A percentile compares a stretch with the other conserved stretches of the same genome.
These are phyloP conservation scores for Luperina testacea DNA, from an alignment of 2,888 invertebrate species.

Conservation along the genomic window DNA sequence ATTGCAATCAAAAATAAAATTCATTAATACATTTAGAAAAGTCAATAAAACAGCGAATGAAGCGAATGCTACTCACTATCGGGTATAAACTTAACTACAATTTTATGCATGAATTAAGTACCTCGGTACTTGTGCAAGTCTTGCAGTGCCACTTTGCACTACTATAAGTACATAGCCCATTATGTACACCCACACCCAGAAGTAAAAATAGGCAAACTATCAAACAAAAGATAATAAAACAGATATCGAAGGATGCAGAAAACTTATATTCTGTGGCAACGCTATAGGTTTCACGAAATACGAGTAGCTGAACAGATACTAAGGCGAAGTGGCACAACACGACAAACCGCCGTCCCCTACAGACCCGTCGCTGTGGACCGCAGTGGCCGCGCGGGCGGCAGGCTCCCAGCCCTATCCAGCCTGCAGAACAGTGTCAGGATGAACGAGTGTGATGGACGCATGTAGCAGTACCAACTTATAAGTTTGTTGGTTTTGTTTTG, in stretches of 20 bases:
- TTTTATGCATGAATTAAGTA: neutral
- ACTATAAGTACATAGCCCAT: neutral
- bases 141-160: neutral
- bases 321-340: neutral
- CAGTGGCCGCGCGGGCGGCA: neutral
- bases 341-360: neutral
- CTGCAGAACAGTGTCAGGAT: no score
- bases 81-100: neutral
- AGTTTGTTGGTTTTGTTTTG: no score
- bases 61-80: neutral
- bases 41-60: no score
- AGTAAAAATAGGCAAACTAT: neutral
- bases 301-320: neutral
- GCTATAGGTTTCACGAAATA: neutral
- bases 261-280: neutral
- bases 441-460: no score
- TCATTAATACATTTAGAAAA: no score
- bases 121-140: neutral
- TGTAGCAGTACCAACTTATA: neutral
- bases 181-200: no score
- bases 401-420: neutral
- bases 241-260: neutral
- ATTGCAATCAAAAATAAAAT: no score
- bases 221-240: neutral
- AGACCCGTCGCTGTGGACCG: neutral